phyloP scores from a whole-genome alignment of 2,113 vertebrate species.

The Candoia aspera region DNA sequence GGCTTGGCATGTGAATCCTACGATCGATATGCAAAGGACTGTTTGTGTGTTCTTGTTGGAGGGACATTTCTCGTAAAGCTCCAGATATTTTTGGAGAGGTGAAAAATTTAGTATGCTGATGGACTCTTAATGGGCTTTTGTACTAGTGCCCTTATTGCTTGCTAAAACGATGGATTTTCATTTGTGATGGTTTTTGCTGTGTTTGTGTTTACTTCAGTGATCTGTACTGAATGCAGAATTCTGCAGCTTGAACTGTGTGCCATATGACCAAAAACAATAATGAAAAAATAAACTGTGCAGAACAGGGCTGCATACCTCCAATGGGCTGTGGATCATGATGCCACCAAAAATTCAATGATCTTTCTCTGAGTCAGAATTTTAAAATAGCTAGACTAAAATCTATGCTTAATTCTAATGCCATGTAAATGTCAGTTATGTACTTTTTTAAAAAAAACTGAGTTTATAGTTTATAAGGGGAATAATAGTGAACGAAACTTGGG shows the following conservation, averaged over 20 bases:
- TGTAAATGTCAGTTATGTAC: too few relatives aligned
- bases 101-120: conserved; percentile 66
- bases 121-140: conserved; percentile 55
- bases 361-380: neutral
- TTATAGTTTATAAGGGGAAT: neutral
- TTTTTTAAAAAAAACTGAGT: neutral
- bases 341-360: neutral
- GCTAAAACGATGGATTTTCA: conserved; percentile 48
- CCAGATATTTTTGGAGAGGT: conserved; percentile 60
- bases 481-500: neutral
- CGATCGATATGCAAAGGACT: conserved; percentile 48
- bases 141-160: conserved; percentile 56
- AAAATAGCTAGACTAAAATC: neutral
- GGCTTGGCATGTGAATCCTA: conserved; percentile 33
- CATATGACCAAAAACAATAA: conserved; percentile 1
- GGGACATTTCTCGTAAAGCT: conserved; percentile 59
- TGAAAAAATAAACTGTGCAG: neutral
- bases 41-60: conserved; percentile 64
- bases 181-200: conserved; percentile 49
- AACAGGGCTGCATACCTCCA: neutral
- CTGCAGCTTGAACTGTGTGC: too few relatives aligned
- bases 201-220: conserved; percentile 47
- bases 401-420: neutral
- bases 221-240: conserved; percentile 28
- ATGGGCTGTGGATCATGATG: neutral